These are phyloP conservation scores for Eupithecia centaureata DNA, from an alignment of 2,888 invertebrate species.

Conservation along the genomic window DNA sequence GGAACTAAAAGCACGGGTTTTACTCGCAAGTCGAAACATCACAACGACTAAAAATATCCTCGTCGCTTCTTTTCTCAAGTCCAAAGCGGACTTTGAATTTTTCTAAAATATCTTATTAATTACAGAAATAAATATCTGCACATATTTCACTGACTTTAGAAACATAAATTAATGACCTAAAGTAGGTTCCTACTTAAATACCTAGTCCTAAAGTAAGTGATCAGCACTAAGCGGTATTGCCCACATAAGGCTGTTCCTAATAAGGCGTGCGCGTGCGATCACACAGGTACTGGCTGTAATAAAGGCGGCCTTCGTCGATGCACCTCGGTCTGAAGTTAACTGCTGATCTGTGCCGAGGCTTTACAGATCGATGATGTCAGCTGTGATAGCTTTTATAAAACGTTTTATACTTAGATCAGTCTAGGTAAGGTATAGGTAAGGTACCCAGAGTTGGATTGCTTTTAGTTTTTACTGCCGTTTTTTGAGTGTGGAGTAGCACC, in stretches of 20 bases:
- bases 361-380: conserved; percentile 25
- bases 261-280: conserved; percentile 16
- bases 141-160: no score
- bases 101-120: no score
- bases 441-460: conserved; percentile 42
- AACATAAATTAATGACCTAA: no score
- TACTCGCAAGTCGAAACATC: no score
- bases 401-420: neutral
- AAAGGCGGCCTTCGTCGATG: neutral
- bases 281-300: neutral
- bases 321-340: neutral
- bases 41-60: no score
- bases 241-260: conserved; percentile 7
- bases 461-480: conserved; percentile 39
- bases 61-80: no score
- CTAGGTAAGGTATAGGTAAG: no score
- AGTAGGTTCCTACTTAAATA: no score
- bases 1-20: no score
- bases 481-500: conserved; percentile 37
- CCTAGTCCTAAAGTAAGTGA: neutral
- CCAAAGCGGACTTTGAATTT: no score
- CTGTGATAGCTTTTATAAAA: conserved; percentile 1
- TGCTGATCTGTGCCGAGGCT: neutral
- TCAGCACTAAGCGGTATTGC: conserved; percentile 11
- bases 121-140: no score